Evolutionary conservation across 2,888 invertebrate genomes (phyloP).

Genomic region (Lasioglossum marginatum): DNA sequence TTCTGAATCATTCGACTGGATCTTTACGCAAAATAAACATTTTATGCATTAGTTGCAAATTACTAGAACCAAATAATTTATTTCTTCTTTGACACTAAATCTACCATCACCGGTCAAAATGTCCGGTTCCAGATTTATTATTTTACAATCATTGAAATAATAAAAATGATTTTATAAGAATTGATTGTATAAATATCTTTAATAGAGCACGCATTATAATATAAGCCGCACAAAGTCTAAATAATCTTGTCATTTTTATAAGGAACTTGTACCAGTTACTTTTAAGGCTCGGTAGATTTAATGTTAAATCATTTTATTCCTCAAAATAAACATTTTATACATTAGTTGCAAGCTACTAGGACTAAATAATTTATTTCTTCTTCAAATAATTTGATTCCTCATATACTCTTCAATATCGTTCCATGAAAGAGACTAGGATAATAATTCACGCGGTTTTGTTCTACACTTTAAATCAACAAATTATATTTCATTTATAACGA

Average conservation of each 20-base stretch:
- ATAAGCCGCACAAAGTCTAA: too few relatives aligned
- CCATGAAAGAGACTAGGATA: background rate
- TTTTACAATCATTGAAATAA: too few relatives aligned
- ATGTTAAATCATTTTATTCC: too few relatives aligned
- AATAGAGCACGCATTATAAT: too few relatives aligned
- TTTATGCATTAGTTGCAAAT: background rate
- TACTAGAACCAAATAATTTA: background rate
- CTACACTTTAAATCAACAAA: background rate
- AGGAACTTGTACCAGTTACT: too few relatives aligned
- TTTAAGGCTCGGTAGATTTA: too few relatives aligned
- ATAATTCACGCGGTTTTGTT: background rate
- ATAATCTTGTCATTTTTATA: too few relatives aligned
- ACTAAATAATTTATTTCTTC: background rate
- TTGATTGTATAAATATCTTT: too few relatives aligned
- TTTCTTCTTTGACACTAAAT: background rate
- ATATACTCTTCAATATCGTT: background rate
- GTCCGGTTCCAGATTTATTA: too few relatives aligned
- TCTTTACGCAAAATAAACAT: background rate
- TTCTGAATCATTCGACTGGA: background rate
- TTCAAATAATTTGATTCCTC: background rate
- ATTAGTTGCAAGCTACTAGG: background rate
- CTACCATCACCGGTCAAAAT: too few relatives aligned
- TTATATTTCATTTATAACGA: too few relatives aligned
- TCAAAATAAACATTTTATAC: background rate
- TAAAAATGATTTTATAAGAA: too few relatives aligned